Base-by-base conservation (phyloP, 2,888 invertebrate genomes). In the Rhorus exstirpatorius region DNA sequence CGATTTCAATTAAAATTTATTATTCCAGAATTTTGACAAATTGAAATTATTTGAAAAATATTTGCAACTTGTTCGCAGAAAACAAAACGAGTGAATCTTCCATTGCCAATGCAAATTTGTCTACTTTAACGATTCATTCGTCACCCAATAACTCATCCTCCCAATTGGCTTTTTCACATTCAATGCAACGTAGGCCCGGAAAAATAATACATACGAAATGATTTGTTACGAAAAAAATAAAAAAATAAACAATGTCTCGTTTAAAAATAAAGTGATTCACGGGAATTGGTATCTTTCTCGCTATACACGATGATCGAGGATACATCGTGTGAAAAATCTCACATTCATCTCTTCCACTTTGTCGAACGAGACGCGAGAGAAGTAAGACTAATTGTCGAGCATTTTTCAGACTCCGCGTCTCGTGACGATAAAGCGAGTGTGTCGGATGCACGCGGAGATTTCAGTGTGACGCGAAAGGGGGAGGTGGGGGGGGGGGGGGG, bases 391-490 rank as follows among this genome's bases (percentile, higher is more conserved):
- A 92, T 89, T 87, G 78, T 46, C 12, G 46, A 71, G 83, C 85
- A 91, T 91, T 91, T 91, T 90, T 92, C 91, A 91, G 80, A 53
- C 82, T 75, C 70, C 70, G 84, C 87, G 84, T 84, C 86, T 86
- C 60, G 38, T 87, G 87, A 71, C 88, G 91, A 91, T 89, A 90
- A 90, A 86, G 81, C 79, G 83, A 80, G 51, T 19, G 46, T 55
- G 81, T 60, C 63, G 46, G 58, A 49, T 75, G 71, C 58, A 35
- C 51, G 65, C 38, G 31, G 26, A 67, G 65, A 79, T 82, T 65
- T 58, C 12, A 49, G 49, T 14, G 21, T n/a, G n/a, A 14, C 17
- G 38, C 38, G 35, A 19, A 55, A 19, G 38, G 41, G 71, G 53
- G 24, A 14, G 31, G 19, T 31, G 12, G 51, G 12, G 19, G n/a